Evolutionary conservation across 2,888 invertebrate genomes (phyloP).

Genomic region (Pomacea canaliculata): DNA sequence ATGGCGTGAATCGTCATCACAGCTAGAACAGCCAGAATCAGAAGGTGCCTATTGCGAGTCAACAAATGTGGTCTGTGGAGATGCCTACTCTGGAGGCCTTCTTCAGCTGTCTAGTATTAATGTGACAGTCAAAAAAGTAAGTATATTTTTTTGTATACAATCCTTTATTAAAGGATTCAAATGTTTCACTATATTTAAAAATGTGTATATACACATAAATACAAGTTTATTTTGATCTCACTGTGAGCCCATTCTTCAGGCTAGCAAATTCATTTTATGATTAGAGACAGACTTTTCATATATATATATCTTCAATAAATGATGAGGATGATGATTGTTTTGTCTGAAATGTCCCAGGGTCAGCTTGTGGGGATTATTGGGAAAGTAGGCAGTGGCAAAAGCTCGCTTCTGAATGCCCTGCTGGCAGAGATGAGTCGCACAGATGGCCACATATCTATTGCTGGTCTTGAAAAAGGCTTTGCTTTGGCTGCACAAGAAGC

Average conservation of each 20-base stretch:
- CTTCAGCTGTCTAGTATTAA: constrained; percentile 46
- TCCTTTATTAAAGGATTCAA: no score
- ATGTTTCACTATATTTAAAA: no score
- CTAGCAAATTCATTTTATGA: no score
- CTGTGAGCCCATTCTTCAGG: neutral
- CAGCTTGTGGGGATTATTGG: constrained; percentile 84
- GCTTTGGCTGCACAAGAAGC: constrained; percentile 83
- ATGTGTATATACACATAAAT: no score
- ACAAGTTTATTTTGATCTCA: no score
- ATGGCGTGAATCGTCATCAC: constrained; percentile 38
- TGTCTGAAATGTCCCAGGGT: constrained; percentile 48
- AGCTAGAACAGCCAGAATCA: neutral
- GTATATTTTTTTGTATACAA: no score
- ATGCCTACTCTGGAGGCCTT: constrained; percentile 27
- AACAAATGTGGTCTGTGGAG: neutral
- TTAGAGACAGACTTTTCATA: no score
- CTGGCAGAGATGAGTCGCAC: constrained; percentile 85
- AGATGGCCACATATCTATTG: constrained; percentile 76
- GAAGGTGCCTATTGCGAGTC: neutral
- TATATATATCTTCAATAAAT: no score
- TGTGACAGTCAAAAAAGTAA: constrained; percentile 51
- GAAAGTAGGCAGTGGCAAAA: constrained; percentile 91
- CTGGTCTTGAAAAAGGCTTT: constrained; percentile 73
- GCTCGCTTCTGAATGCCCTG: constrained; percentile 85
- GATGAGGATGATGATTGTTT: no score